Evolutionary conservation across 2,113 vertebrate genomes (phyloP).

Genomic region (Labeo catla): DNA sequence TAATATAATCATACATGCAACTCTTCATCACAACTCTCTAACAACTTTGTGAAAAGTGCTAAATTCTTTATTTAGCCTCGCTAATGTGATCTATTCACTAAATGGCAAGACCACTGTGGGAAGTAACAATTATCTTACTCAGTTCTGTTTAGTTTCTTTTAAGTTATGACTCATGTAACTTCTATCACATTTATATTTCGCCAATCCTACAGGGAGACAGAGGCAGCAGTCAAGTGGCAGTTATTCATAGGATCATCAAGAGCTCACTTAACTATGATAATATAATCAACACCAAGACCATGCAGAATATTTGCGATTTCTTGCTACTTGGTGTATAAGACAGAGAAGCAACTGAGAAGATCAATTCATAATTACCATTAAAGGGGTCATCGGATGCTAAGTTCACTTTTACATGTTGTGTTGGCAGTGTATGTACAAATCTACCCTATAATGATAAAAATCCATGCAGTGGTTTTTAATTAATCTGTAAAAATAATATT

Average conservation of each 20-base stretch:
- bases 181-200: conserved; percentile 46
- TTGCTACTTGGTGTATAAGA: background rate
- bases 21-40: background rate
- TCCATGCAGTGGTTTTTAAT: no score
- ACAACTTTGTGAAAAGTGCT: background rate
- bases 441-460: no score
- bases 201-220: conserved; percentile 28
- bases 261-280: conserved; percentile 74
- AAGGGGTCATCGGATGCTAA: no score
- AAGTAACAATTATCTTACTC: background rate
- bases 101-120: background rate
- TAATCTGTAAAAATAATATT: no score
- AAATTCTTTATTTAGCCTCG: background rate
- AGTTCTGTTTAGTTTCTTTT: conserved; percentile 16
- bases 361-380: background rate
- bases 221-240: conserved; percentile 40
- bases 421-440: no score
- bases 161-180: conserved; percentile 49
- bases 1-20: background rate
- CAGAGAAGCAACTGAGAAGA: background rate
- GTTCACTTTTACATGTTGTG: no score
- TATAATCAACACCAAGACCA: conserved; percentile 76
- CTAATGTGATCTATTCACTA: background rate
- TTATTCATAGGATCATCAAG: conserved; percentile 60
- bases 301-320: background rate